These are phyloP conservation scores for Diarsia dahlii DNA, from an alignment of 2,888 invertebrate species.

Conservation along the genomic window DNA sequence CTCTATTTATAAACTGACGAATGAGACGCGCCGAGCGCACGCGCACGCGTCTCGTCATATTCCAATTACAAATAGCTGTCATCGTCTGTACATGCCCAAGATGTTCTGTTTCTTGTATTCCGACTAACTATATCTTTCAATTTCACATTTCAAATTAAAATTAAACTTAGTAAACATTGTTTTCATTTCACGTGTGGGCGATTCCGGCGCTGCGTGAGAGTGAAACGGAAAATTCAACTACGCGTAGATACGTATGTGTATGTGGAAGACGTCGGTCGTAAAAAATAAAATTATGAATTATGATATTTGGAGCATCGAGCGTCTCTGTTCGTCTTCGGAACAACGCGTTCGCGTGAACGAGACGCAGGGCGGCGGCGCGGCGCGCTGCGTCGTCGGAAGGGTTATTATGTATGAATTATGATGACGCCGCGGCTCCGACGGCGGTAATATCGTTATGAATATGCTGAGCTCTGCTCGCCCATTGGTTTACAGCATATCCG, in stretches of 20 bases:
- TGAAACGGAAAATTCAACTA: constrained; percentile 77
- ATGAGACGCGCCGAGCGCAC: constrained; percentile 89
- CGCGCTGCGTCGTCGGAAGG: constrained; percentile 87
- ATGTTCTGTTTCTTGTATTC: constrained; percentile 77
- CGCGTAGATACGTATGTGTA: constrained; percentile 72
- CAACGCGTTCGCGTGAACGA: constrained; percentile 78
- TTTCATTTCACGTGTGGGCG: constrained; percentile 59
- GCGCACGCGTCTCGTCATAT: constrained; percentile 90
- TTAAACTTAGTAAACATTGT: constrained; percentile 65
- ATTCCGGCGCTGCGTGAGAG: constrained; percentile 68
- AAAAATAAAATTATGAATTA: constrained; percentile 90
- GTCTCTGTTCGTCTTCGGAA: constrained; percentile 83
- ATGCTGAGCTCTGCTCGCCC: constrained; percentile 87
- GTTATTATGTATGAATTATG: constrained; percentile 91
- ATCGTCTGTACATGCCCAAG: constrained; percentile 84
- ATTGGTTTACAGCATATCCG: constrained; percentile 90
- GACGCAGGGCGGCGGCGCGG: constrained; percentile 85
- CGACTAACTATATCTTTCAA: constrained; percentile 75
- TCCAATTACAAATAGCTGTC: constrained; percentile 91
- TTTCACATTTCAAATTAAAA: constrained; percentile 69
- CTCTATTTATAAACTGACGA: constrained; percentile 91
- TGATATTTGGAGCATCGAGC: constrained; percentile 84
- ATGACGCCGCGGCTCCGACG: constrained; percentile 88
- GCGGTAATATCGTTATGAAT: constrained; percentile 91
- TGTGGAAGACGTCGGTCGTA: constrained; percentile 73